phyloP scores from a whole-genome alignment of 2,113 vertebrate species.

The Nettapus auritus region DNA sequence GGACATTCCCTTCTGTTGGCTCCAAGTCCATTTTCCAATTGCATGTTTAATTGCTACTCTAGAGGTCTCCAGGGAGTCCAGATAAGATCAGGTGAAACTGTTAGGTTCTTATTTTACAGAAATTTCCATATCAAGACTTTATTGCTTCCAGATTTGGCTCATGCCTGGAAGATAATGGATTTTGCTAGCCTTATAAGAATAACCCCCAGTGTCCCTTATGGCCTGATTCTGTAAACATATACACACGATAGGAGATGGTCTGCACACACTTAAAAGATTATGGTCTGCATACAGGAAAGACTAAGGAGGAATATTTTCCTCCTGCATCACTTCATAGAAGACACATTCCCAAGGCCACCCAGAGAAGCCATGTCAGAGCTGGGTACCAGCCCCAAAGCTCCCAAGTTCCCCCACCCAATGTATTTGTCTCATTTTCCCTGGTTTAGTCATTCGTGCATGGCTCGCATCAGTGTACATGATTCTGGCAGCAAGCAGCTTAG shows the following conservation, averaged over 20 bases:
- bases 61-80: background rate
- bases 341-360: background rate
- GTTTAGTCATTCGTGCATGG: background rate
- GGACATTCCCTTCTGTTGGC: slow-evolving; percentile 6
- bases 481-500: background rate
- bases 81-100: slow-evolving; percentile 26
- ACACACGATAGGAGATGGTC: fast-evolving
- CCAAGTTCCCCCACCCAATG: background rate
- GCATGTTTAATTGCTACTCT: background rate
- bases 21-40: background rate
- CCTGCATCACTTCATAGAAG: background rate
- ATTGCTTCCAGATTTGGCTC: background rate
- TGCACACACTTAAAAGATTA: background rate
- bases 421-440: background rate
- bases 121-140: background rate
- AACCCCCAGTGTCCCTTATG: fast-evolving
- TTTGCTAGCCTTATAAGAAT: background rate
- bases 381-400: background rate
- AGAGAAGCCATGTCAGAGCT: background rate
- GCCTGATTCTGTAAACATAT: background rate
- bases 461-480: background rate
- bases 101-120: background rate
- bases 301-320: background rate
- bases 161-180: background rate
- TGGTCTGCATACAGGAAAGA: background rate